These are phyloP conservation scores for Taenaris catops DNA, from an alignment of 2,888 invertebrate genomes.

Conservation along the genomic window DNA sequence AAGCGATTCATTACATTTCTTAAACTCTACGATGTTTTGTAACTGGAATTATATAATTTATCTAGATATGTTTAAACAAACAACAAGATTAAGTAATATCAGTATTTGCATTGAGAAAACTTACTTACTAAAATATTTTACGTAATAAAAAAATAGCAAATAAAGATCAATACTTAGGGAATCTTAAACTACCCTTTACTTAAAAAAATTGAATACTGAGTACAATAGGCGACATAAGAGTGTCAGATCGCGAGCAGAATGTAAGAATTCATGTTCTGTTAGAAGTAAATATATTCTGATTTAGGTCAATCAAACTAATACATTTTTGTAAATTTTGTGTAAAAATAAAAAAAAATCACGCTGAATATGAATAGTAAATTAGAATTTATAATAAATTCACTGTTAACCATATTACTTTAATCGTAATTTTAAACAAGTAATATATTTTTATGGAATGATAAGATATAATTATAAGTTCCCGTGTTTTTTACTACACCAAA, in stretches of 20 bases:
- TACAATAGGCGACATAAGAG: conserved; percentile 4
- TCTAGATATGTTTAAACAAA: conserved; percentile 18
- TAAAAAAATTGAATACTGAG: conserved; percentile 3
- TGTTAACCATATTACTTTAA: too few species aligned
- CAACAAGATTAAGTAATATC: conserved; percentile 22
- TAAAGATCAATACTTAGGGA: conserved; percentile 8
- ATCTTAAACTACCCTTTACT: conserved; percentile 8
- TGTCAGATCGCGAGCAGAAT: conserved; percentile 1
- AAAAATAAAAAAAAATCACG: conserved; percentile 7
- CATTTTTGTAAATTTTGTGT: not conserved
- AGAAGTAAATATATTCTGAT: not conserved
- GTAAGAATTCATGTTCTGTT: not conserved
- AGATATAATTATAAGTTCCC: too few species aligned
- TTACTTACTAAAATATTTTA: conserved; percentile 6
- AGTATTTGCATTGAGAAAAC: conserved; percentile 9
- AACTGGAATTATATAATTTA: conserved; percentile 18
- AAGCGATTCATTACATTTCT: conserved; percentile 15
- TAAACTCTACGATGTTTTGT: conserved; percentile 19
- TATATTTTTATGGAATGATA: too few species aligned
- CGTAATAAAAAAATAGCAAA: conserved; percentile 8
- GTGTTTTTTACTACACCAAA: too few species aligned
- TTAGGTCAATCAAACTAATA: conserved; percentile 7
- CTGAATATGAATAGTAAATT: too few species aligned
- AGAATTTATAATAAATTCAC: too few species aligned
- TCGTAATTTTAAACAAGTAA: too few species aligned